Conservation (phyloP, 2,113 vertebrate species). For the Lophotis ruficrista region DNA sequence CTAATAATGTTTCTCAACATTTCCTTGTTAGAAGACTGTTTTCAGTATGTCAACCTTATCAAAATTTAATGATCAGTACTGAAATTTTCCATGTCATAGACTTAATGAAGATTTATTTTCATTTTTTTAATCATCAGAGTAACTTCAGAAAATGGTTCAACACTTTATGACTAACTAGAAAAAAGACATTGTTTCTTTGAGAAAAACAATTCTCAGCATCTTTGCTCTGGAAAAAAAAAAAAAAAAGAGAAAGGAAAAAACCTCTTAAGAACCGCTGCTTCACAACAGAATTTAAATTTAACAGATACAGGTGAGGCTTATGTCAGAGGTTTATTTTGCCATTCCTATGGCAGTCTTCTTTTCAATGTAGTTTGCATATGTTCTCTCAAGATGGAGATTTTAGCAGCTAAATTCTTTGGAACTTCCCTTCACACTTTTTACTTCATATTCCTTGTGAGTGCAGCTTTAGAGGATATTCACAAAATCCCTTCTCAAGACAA, state of each 20-base stretch:
- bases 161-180: neutral
- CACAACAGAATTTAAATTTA: neutral
- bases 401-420: neutral
- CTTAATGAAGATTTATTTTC: neutral
- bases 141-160: neutral
- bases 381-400: neutral
- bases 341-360: neutral
- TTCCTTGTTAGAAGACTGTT: neutral
- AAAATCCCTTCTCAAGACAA: neutral
- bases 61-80: neutral
- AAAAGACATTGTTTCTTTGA: neutral
- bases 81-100: neutral
- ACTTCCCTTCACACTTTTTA: neutral
- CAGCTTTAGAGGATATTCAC: neutral
- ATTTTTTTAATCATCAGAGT: neutral
- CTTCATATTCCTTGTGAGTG: neutral
- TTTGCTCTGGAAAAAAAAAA: neutral
- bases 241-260: neutral
- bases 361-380: neutral
- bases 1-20: neutral
- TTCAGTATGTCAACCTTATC: neutral
- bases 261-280: neutral
- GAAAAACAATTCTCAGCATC: neutral
- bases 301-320: neutral
- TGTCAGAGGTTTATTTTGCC: neutral